These are phyloP conservation scores for Pammene aurita DNA, from an alignment of 2,888 invertebrate genomes.

Conservation along the genomic window DNA sequence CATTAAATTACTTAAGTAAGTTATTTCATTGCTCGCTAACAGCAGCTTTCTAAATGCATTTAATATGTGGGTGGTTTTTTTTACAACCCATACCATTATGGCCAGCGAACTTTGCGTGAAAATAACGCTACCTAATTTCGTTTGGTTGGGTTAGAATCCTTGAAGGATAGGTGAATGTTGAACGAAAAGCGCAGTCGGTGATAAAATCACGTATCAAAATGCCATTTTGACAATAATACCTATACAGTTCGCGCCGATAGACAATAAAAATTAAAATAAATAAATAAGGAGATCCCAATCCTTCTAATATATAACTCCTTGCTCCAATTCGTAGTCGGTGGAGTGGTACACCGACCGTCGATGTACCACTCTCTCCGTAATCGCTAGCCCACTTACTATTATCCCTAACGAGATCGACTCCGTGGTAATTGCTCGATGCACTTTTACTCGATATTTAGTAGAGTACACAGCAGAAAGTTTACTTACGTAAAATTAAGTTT, in stretches of 20 bases:
- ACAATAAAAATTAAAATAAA: not conserved
- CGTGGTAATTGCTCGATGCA: slow-evolving; percentile 70
- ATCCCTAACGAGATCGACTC: slow-evolving; percentile 70
- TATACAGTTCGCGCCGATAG: no score
- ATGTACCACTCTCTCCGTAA: slow-evolving; percentile 66
- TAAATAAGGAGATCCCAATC: not conserved
- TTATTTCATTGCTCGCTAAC: not conserved
- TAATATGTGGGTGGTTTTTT: not conserved
- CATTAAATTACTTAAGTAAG: not conserved
- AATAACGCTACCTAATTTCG: no score
- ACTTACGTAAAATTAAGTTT: not conserved
- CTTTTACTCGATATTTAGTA: slow-evolving; percentile 50
- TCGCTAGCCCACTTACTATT: slow-evolving; percentile 58
- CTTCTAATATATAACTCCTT: slow-evolving; percentile 1
- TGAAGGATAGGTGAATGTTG: no score
- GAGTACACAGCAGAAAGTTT: not conserved
- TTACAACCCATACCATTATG: no score
- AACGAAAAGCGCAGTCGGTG: no score
- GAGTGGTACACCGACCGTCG: no score
- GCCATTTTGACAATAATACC: no score
- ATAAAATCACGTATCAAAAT: no score
- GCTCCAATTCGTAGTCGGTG: slow-evolving; percentile 3
- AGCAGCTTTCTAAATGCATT: not conserved
- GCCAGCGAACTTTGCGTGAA: no score
- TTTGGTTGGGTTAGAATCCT: no score